Evolutionary conservation across 2,113 vertebrate genomes (phyloP), one percentile per base, ranked within the genome.

Genomic region (Seriola aureovittata): DNA sequence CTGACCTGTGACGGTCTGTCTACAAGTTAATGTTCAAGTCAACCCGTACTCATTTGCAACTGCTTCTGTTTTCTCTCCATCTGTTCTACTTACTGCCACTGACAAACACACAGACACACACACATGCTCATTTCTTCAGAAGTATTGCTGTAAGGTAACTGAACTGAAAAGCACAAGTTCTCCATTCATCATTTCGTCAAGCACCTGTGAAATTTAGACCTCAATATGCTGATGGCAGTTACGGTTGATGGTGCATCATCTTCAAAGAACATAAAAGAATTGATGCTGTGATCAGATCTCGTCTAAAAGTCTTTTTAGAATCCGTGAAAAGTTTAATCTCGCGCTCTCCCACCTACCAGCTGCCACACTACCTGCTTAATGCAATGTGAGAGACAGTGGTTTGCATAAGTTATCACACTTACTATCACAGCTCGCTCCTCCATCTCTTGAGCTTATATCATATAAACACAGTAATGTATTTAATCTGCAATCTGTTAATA

Each of bases 11-110:
- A 82, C n/a, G 1, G 48, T 76, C 80, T 76, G 60, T 70, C 78
- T 83, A 64, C 84, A 81, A 81, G 80, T 91, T 86, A 92, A 82
- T 81, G 77, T 85, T 84, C 75, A 85, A 85, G 62, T 85, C 71
- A 60, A 82, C 75, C 71, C 68, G 57, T 55, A 70, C 75, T 78
- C 78, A 82, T 87, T 81, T 89, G 84, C 70, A 88, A 73, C 79
- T 81, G 82, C 85, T 86, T 85, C 85, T 84, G 73, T 83, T 87
- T 86, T 86, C 60, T 16, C 79, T 59, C 87, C 91, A 94, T 93
- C 92, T 93, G 91, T 88, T 71, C 40, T 7, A 1, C 8, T 48
- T 32, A 57, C 55, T 71, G 62, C 59, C 21, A 19, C 54, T 4
- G 67, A 52, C 71, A 73, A 57, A 58, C 69, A 52, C 65, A 78